phyloP scores from a whole-genome alignment of 2,113 vertebrate genomes.

The Regulus satrapa region DNA sequence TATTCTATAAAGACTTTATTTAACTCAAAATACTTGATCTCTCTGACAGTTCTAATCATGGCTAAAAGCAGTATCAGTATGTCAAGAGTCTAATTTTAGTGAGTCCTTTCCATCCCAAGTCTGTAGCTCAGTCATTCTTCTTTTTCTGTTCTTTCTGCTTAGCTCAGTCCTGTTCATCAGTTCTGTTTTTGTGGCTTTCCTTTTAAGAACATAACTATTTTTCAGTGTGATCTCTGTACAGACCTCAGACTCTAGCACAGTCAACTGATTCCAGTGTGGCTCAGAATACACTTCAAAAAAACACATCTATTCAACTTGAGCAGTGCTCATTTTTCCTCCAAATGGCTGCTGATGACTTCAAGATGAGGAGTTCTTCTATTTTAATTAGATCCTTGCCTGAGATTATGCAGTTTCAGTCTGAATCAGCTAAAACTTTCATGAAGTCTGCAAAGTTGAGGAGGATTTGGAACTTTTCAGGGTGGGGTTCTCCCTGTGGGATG shows the following conservation, averaged over 20 bases:
- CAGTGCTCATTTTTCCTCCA: neutral
- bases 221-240: neutral
- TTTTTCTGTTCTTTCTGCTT: neutral
- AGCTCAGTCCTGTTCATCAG: neutral
- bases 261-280: neutral
- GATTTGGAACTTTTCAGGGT: neutral
- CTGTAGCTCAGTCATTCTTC: neutral
- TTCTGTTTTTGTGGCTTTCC: neutral
- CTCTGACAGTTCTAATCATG: neutral
- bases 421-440: neutral
- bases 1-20: neutral
- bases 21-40: neutral
- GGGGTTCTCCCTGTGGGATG: neutral
- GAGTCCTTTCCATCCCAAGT: neutral
- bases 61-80: neutral
- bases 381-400: neutral
- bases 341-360: neutral
- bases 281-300: neutral
- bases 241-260: neutral
- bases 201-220: neutral
- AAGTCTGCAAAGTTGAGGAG: neutral
- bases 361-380: neutral
- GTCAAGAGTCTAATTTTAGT: slow-evolving; percentile 13
- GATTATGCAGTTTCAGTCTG: neutral
- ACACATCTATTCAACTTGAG: neutral